Percentiles rank a stretch among this genome's conserved stretches.
Evolutionary conservation across 2,113 vertebrate genomes (phyloP).

Genomic region (Prunella himalayana): DNA sequence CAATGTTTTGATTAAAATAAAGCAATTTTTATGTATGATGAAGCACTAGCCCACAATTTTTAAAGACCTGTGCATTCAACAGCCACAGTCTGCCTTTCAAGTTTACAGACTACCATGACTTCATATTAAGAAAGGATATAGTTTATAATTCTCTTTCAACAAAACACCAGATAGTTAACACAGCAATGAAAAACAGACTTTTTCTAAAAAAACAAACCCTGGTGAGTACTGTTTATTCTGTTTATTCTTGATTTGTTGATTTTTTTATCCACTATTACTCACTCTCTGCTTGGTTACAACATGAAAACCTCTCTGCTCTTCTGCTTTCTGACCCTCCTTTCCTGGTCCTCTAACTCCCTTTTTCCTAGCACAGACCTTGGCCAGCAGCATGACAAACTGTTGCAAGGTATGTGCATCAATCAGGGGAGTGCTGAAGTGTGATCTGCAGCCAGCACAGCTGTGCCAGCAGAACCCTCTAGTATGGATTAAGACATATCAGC

Average conservation of each 20-base stretch:
- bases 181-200: not conserved
- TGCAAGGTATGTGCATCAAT: constrained; percentile 21
- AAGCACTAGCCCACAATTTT: not conserved
- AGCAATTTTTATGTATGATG: not conserved
- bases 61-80: not conserved
- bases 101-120: not conserved
- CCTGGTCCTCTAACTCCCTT: not conserved
- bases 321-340: not conserved
- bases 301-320: not conserved
- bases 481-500: constrained; percentile 35
- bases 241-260: not conserved
- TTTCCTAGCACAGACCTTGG: not conserved
- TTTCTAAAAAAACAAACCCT: not conserved
- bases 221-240: not conserved
- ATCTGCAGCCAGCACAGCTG: constrained; percentile 22
- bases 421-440: constrained; percentile 35
- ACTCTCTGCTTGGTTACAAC: not conserved
- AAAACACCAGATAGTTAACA: not conserved
- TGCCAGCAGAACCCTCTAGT: constrained; percentile 30
- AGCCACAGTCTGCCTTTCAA: not conserved
- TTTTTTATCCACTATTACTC: not conserved
- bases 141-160: constrained; percentile 4
- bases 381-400: not conserved
- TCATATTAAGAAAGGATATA: not conserved
- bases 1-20: constrained; percentile 52